These are phyloP conservation scores for Nematopogon swammerdamellus DNA, from an alignment of 2,888 invertebrate species.

Conservation along the genomic window DNA sequence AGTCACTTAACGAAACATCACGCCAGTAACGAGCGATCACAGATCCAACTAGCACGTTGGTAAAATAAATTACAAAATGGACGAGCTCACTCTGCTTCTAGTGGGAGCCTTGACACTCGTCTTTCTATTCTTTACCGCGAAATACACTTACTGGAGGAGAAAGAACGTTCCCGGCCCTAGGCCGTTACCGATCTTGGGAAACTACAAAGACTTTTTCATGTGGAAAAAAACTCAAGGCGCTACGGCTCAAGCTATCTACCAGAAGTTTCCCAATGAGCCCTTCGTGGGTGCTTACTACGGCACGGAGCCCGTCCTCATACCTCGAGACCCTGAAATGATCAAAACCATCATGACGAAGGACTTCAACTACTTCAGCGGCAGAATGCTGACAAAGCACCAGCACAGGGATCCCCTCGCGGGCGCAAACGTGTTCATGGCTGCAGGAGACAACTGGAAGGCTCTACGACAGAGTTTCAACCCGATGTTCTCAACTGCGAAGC, in stretches of 20 bases:
- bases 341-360: conserved; percentile 6
- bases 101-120: too few species aligned
- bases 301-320: conserved; percentile 1
- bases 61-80: too few species aligned
- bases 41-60: too few species aligned
- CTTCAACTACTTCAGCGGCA: conserved; percentile 5
- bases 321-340: conserved; percentile 6
- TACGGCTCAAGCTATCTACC: neutral
- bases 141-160: neutral
- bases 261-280: neutral
- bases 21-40: too few species aligned
- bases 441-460: conserved; percentile 6
- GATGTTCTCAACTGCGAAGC: conserved; percentile 5
- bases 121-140: neutral
- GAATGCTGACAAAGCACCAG: conserved; percentile 1
- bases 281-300: neutral
- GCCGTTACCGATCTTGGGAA: neutral
- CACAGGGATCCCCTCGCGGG: neutral
- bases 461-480: conserved; percentile 6
- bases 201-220: neutral
- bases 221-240: neutral
- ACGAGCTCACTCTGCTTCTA: too few species aligned
- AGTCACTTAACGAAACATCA: too few species aligned
- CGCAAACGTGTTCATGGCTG: conserved; percentile 2
- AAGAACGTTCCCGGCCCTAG: neutral